phyloP scores from a whole-genome alignment of 1,140 invertebrate species.

The Fopius arisanus region DNA sequence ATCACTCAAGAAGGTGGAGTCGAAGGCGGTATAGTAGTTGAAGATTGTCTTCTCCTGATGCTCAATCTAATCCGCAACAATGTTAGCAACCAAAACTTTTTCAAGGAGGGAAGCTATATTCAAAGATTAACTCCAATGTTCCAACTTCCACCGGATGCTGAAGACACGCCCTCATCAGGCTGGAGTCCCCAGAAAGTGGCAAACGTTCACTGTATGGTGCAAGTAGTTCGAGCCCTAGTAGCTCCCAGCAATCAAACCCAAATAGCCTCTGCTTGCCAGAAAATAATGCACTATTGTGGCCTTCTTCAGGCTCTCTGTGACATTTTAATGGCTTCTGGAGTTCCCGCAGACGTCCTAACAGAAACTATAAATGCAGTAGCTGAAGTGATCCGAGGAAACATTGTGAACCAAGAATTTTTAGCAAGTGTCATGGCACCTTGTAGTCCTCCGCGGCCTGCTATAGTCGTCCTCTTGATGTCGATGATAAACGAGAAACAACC shows the following conservation, averaged over 20 bases:
- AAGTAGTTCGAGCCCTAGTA: slow-evolving; percentile 89
- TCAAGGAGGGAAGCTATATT: slow-evolving; percentile 96
- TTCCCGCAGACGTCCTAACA: slow-evolving; percentile 94
- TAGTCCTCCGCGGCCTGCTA: slow-evolving; percentile 87
- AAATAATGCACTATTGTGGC: slow-evolving; percentile 84
- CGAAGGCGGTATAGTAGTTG: slow-evolving; percentile 97
- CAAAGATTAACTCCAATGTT: slow-evolving; percentile 90
- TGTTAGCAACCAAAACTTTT: slow-evolving; percentile 97
- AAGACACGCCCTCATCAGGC: slow-evolving; percentile 69
- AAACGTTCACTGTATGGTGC: slow-evolving; percentile 91
- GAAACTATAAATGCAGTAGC: slow-evolving; percentile 96
- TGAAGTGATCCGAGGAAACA: slow-evolving; percentile 92
- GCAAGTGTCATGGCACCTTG: slow-evolving; percentile 91
- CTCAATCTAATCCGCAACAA: slow-evolving; percentile 95
- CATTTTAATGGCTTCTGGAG: slow-evolving; percentile 94
- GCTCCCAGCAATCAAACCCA: slow-evolving; percentile 87
- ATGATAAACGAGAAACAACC: slow-evolving; percentile 99
- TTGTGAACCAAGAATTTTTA: slow-evolving; percentile 92
- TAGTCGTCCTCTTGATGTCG: slow-evolving; percentile 95
- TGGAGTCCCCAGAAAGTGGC: slow-evolving; percentile 96
- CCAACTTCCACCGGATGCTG: slow-evolving; percentile 73
- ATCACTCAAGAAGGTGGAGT: slow-evolving; percentile 91
- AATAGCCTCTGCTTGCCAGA: slow-evolving; percentile 83
- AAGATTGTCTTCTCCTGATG: slow-evolving; percentile 96
- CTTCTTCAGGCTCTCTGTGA: slow-evolving; percentile 84